Evolutionary conservation across 2,797 vertebrate genomes (phyloP).

Genomic region (Allobates femoralis): DNA sequence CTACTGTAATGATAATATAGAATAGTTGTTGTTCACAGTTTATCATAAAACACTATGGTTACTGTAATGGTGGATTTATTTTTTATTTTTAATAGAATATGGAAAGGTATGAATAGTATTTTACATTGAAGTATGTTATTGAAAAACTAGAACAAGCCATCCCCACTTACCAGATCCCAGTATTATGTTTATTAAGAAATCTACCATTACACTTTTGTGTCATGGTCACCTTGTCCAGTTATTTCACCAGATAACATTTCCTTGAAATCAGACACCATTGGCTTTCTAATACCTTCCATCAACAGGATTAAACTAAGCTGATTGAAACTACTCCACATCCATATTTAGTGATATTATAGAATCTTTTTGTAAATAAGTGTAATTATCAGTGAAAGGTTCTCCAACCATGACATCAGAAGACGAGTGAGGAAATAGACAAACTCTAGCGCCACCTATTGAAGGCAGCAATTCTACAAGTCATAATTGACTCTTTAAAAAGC

Average conservation of each 20-base stretch:
- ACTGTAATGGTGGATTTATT: background rate
- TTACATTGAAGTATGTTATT: background rate
- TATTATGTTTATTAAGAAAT: background rate
- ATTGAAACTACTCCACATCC: slow-evolving; percentile 23
- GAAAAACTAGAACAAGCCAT: too few relatives aligned
- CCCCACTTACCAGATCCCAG: background rate
- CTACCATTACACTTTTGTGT: background rate
- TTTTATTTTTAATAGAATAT: background rate
- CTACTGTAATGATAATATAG: background rate
- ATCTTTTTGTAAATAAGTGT: slow-evolving; percentile 7
- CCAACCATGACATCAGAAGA: slow-evolving; percentile 2
- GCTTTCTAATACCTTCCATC: slow-evolving; percentile 31
- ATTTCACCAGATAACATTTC: slow-evolving; percentile 29
- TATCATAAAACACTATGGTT: background rate
- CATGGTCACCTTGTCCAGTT: background rate
- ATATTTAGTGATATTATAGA: slow-evolving; percentile 9
- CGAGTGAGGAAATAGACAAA: too few relatives aligned
- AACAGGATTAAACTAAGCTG: slow-evolving; percentile 40
- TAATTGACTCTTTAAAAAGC: too few relatives aligned
- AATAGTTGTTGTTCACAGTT: background rate
- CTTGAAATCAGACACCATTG: slow-evolving; percentile 32
- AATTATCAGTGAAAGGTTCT: slow-evolving; percentile 7
- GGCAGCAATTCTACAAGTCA: too few relatives aligned
- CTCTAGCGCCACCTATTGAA: too few relatives aligned
- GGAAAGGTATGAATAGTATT: background rate